These are phyloP conservation scores for Eucidaris tribuloides DNA, from an alignment of 35 echinoderm and acorn worm genomes.

Conservation along the genomic window DNA sequence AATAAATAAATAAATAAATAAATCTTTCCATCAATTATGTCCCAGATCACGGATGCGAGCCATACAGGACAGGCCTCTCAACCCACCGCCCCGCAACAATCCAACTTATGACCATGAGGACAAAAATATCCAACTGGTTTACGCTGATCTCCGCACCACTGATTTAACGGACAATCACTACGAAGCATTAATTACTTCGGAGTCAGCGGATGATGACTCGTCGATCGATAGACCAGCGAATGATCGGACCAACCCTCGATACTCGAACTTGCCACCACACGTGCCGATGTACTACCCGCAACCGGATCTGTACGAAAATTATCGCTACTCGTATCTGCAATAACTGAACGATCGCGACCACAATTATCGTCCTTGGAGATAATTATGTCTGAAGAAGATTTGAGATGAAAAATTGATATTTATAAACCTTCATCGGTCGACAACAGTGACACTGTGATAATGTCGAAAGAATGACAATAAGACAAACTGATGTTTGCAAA, in stretches of 20 bases:
- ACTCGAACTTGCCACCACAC: not conserved
- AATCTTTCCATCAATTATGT: not conserved
- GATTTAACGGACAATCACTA: conserved; percentile 9
- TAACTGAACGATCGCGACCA: too few relatives aligned
- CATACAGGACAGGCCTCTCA: conserved; percentile 4
- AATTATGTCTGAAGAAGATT: too few relatives aligned
- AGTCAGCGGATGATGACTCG: not conserved
- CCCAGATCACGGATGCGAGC: conserved; percentile 14
- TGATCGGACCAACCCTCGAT: not conserved
- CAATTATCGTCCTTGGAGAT: too few relatives aligned
- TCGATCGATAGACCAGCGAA: not conserved
- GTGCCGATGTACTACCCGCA: not conserved
- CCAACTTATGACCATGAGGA: conserved; percentile 9
- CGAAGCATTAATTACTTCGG: conserved; percentile 23
- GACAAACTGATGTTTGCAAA: too few relatives aligned
- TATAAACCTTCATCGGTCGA: too few relatives aligned
- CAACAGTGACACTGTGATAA: too few relatives aligned
- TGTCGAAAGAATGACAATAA: too few relatives aligned
- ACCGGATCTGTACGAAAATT: conserved; percentile 17
- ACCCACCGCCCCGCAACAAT: not conserved
- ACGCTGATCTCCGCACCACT: conserved; percentile 1
- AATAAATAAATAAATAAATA: too few relatives aligned
- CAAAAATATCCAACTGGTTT: not conserved
- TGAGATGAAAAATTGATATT: too few relatives aligned
- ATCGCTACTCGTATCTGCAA: conserved; percentile 6